Conservation (phyloP, 2,797 vertebrate genomes). For the Malurus leucopterus region DNA sequence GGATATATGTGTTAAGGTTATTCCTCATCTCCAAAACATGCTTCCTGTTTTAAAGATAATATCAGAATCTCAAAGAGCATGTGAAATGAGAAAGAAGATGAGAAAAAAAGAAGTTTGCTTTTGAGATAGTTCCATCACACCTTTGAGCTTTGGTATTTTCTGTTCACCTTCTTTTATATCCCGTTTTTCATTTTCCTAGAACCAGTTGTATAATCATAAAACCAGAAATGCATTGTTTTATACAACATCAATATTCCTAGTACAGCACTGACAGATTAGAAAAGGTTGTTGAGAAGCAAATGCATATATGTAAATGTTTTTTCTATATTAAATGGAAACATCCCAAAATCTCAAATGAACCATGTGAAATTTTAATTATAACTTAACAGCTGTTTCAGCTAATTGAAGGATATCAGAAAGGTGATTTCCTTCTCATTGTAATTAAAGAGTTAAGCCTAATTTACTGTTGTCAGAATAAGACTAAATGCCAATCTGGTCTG, state of each 20-base stretch:
- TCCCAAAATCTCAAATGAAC: slow-evolving; percentile 77
- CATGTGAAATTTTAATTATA: slow-evolving; percentile 81
- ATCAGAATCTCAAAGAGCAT: not conserved
- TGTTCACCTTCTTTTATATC: slow-evolving; percentile 19
- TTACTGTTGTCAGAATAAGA: slow-evolving; percentile 75
- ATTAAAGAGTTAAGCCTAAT: slow-evolving; percentile 82
- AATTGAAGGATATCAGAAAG: slow-evolving; percentile 76
- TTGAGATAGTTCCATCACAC: slow-evolving; percentile 21
- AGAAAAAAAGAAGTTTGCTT: slow-evolving; percentile 12
- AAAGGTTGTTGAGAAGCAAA: slow-evolving; percentile 68
- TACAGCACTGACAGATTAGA: slow-evolving; percentile 51
- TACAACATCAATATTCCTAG: slow-evolving; percentile 55
- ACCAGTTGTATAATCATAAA: slow-evolving; percentile 51
- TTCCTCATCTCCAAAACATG: not conserved
- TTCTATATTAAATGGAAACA: slow-evolving; percentile 77
- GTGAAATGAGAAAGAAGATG: not conserved
- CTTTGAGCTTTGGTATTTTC: slow-evolving; percentile 26
- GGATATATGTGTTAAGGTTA: not conserved
- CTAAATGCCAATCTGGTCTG: slow-evolving; percentile 73
- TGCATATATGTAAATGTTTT: slow-evolving; percentile 71
- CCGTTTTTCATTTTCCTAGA: slow-evolving; percentile 45
- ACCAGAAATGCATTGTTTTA: slow-evolving; percentile 47
- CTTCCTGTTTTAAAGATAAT: not conserved
- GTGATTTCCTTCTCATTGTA: slow-evolving; percentile 75
- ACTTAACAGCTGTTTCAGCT: slow-evolving; percentile 79